Evolutionary conservation across 2,113 vertebrate genomes (phyloP).

Genomic region (Chitala chitala): DNA sequence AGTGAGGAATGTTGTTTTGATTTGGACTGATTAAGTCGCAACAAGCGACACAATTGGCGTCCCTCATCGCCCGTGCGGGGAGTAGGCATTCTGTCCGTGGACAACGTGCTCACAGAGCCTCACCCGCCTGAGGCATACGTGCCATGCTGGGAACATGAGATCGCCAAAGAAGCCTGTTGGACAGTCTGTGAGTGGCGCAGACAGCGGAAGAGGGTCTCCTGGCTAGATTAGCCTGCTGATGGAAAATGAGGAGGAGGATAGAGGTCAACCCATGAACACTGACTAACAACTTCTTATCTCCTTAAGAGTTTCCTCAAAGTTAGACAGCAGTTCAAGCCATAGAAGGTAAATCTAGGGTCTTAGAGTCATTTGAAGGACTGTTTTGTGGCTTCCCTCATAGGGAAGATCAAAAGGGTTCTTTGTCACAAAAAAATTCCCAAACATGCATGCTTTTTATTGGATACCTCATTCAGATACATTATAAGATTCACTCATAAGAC

Average conservation of each 20-base stretch:
- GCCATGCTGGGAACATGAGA: neutral
- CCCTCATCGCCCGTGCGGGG: neutral
- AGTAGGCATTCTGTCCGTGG: neutral
- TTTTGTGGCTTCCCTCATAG: no score
- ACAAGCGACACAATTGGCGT: conserved; percentile 1
- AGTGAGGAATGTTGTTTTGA: conserved; percentile 13
- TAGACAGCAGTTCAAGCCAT: neutral
- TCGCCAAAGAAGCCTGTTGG: neutral
- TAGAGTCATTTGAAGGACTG: no score
- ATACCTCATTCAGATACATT: neutral
- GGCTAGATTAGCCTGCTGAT: neutral
- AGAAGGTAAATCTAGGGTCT: neutral
- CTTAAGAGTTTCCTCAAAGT: neutral
- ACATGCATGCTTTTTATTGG: neutral
- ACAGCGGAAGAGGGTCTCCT: neutral
- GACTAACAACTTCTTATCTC: neutral
- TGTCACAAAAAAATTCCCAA: neutral
- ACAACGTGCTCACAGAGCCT: neutral
- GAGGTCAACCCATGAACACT: neutral
- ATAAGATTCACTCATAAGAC: neutral
- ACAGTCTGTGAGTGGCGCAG: neutral
- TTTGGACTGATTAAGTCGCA: conserved; percentile 7
- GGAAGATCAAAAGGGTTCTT: neutral
- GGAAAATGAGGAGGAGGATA: neutral
- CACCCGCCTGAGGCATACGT: neutral